Conservation (phyloP, 1,140 invertebrate genomes). For the Steinernema khuongi region DNA sequence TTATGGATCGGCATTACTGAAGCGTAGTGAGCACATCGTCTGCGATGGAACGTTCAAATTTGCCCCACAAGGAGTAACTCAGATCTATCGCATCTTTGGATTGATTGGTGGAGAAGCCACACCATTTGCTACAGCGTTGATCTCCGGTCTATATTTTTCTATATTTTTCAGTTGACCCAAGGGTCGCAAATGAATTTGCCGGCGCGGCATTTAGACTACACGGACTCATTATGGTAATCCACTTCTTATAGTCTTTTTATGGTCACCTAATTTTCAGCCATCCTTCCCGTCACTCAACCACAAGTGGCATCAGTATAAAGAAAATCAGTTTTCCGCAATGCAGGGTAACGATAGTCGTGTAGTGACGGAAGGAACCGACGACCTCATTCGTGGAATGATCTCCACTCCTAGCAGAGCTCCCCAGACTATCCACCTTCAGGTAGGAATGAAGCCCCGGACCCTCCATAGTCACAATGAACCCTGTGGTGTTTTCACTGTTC, state of each 20-base stretch:
- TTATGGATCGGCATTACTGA: too few relatives aligned
- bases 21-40: too few relatives aligned
- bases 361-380: slow-evolving; percentile 16
- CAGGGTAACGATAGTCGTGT: neutral
- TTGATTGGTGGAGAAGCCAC: neutral
- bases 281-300: slow-evolving; percentile 29
- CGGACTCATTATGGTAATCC: too few relatives aligned
- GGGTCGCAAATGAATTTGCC: slow-evolving; percentile 32
- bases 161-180: slow-evolving; percentile 31
- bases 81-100: neutral
- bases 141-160: too few relatives aligned
- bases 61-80: neutral
- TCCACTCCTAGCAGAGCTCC: slow-evolving; percentile 23
- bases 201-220: slow-evolving; percentile 33
- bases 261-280: slow-evolving; percentile 14
- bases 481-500: too few relatives aligned
- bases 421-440: slow-evolving; percentile 33
- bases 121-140: neutral
- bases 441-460: too few relatives aligned
- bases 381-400: slow-evolving; percentile 31
- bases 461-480: too few relatives aligned
- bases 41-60: too few relatives aligned
- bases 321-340: neutral
- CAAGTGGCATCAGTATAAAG: slow-evolving; percentile 19
- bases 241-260: slow-evolving; percentile 23